Base-by-base conservation (phyloP, 2,888 invertebrate species). In the Brachypalpus laphriformis region DNA sequence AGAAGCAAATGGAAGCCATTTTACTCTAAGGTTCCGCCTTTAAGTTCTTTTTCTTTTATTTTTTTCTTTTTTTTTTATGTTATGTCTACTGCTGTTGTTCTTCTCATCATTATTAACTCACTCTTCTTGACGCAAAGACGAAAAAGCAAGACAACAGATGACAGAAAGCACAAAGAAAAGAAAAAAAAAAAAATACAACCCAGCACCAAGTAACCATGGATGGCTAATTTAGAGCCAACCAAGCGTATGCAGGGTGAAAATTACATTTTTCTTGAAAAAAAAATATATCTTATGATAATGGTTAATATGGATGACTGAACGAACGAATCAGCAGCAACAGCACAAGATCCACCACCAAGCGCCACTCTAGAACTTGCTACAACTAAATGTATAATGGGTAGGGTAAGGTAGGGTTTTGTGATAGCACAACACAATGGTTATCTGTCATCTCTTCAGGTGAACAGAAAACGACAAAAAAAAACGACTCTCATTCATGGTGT, bases 161-260 rank as follows among this genome's bases (percentile, higher is more conserved):
- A 85, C 85, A 81, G 85, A 75, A 72, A 34, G 31, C 16, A 25
- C 42, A 59, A 22, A 45, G 49, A 31, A 56, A n/a, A 22, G n/a
- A 40, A 57, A 40, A 22, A 18, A 25, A 37, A 14, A 20, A 42
- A 49, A 28, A 57, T n/a, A 16, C 28, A 37, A 47, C 37, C 59
- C 42, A 74, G 11, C 47, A 42, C 42, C 7, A 71, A 68, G 66
- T 65, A 66, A 57, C 75, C 70, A 76, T 81, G 81, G 81, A 75
- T 66, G 71, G 85, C 66, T 85, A 81, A 85, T 81, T 81, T 85
- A 76, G 75, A 81, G 40, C 71, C 85, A 85, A 65, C 80, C 59
- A 85, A 85, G 85, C 85, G 85, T 85, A 85, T 76, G 81, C 85
- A 81, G 85, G 81, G 85, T 85, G 85, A 85, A 85, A 85, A 85